Evolutionary conservation across 2,113 vertebrate genomes (phyloP).

Genomic region (Chinchilla lanigera): DNA sequence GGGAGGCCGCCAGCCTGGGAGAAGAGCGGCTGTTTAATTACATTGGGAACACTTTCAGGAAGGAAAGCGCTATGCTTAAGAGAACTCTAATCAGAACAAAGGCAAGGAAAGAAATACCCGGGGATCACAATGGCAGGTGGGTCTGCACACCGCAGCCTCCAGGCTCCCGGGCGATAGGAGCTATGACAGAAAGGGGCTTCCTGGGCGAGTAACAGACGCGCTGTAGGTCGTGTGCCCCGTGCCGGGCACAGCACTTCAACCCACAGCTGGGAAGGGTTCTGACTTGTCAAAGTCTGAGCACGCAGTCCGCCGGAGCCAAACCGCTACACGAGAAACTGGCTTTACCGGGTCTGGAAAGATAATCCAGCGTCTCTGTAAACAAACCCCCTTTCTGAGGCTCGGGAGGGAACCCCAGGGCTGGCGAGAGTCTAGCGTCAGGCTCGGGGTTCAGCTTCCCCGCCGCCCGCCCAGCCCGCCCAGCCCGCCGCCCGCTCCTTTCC

Average conservation of each 20-base stretch:
- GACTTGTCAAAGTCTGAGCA: background rate
- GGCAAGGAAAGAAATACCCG: background rate
- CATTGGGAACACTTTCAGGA: conserved; percentile 45
- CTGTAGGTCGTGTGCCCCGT: background rate
- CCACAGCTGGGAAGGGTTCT: background rate
- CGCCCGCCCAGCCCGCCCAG: background rate
- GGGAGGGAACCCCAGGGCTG: background rate
- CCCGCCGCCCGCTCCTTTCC: background rate
- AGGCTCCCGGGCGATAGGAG: background rate
- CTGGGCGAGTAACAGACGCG: background rate
- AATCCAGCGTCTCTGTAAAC: background rate
- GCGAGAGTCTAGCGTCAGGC: background rate
- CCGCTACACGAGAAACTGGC: background rate
- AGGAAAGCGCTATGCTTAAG: conserved; percentile 34
- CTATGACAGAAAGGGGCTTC: background rate
- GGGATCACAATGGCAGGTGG: background rate
- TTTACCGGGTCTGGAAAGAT: background rate
- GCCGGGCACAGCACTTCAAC: background rate
- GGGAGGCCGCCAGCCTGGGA: background rate
- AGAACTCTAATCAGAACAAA: conserved; percentile 52
- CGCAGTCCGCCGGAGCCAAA: background rate
- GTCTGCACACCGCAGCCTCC: background rate
- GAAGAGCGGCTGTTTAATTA: background rate
- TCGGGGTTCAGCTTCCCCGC: background rate
- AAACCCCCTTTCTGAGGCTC: background rate